Evolutionary conservation across 1,140 invertebrate species (phyloP).

Genomic region (Andrena cerasifolii): DNA sequence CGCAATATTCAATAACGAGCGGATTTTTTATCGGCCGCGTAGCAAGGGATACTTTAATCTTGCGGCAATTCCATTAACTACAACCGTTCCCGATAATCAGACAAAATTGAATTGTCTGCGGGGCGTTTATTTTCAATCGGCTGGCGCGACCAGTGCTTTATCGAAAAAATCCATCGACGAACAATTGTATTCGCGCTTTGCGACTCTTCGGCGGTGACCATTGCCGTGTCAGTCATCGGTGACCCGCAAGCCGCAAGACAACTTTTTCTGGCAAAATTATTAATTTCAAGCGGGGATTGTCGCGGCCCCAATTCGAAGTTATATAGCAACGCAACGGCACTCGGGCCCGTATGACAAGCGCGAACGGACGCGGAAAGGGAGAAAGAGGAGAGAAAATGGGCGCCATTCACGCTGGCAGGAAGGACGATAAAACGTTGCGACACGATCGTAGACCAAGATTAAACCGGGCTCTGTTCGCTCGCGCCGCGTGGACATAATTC

Average conservation of each 20-base stretch:
- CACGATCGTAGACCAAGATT: constrained; percentile 39
- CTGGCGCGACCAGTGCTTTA: background rate
- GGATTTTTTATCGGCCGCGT: constrained; percentile 46
- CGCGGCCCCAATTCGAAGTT: constrained; percentile 20
- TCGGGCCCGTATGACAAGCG: constrained; percentile 25
- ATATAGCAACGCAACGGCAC: constrained; percentile 1
- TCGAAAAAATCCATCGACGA: background rate
- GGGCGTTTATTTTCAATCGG: constrained; percentile 41
- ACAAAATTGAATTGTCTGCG: constrained; percentile 44
- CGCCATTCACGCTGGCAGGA: constrained; percentile 29
- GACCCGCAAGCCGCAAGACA: too few relatives aligned
- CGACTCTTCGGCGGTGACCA: too few relatives aligned
- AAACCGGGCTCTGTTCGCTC: constrained; percentile 13
- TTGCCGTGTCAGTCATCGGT: background rate
- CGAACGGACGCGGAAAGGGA: background rate
- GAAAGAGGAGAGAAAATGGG: constrained; percentile 9
- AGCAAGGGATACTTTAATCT: constrained; percentile 41
- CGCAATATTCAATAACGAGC: constrained; percentile 49
- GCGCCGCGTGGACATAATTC: constrained; percentile 20
- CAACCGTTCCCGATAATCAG: constrained; percentile 42
- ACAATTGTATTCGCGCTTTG: background rate
- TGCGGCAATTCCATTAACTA: constrained; percentile 41
- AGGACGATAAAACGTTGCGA: constrained; percentile 48
- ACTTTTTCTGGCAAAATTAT: too few relatives aligned
- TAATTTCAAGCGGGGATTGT: background rate